Base-by-base conservation (phyloP, 2,113 vertebrate genomes). In the Spilogale gracilis region DNA sequence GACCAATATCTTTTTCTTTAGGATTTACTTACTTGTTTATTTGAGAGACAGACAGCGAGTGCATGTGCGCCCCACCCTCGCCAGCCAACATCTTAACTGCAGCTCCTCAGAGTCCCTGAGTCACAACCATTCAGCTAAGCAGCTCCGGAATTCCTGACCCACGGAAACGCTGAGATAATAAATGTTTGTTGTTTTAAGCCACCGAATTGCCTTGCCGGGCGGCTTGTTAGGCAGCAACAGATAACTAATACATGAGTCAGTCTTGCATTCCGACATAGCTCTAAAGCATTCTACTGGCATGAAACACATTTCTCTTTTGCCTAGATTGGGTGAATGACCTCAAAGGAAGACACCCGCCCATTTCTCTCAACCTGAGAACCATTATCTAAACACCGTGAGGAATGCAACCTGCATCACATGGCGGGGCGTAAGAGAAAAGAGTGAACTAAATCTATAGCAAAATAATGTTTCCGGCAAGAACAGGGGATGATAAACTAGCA, bases 381-480 rank as follows among this genome's bases (percentile, higher is more conserved):
- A 32, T 90, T 81, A 96, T 76, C 82, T 65, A 73, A 82, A 93
- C 71, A 11, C 56, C 23, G 61, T 4, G 32, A 83, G 73, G 61
- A 95, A 73, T 83, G 45, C 25, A 87, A 90, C 73, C 61, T 63
- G 74, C 86, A 81, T 95, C 85, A 81, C 56, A 48, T 92, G 73
- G 32, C 16, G 21, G 85, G 27, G 58, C 65, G 18, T 38, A 56
- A 85, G 95, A 95, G 82, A 78, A 79, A 96, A 95, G 78, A 82
- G 60, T 63, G 79, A 96, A 95, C 71, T 73, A 85, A 79, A 91
- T 80, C 65, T n/a, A 82, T 56, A 86, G 54, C 48, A 52, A 96
- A 94, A 97, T 86, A 73, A 96, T 97, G 80, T 97, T 97, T 95
- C 74, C 11, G 0, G 89, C 96, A 71, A 60, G 87, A 87, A 78